These are phyloP conservation scores for Piaya cayana DNA, from an alignment of 2,113 vertebrate genomes.

Conservation along the genomic window DNA sequence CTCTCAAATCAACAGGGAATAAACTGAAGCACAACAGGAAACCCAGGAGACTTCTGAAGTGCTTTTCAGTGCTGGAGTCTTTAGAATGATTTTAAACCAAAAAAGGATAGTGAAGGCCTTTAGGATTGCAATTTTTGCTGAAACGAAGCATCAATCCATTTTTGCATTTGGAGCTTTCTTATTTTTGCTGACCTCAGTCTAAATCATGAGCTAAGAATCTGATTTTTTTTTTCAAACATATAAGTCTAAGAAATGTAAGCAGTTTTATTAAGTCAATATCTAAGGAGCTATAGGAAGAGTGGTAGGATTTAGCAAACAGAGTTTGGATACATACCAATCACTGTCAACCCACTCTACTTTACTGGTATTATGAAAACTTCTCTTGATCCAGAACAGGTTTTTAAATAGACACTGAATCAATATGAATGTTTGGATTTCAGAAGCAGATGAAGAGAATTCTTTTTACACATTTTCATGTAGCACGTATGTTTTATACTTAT, in stretches of 20 bases:
- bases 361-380: background rate
- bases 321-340: background rate
- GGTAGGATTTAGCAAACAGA: background rate
- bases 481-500: background rate
- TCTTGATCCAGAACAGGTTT: background rate
- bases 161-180: background rate
- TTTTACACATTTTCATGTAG: background rate
- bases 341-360: background rate
- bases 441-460: background rate
- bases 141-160: background rate
- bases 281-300: background rate
- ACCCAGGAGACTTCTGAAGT: background rate
- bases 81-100: background rate
- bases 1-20: background rate
- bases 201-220: background rate
- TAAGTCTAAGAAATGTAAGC: background rate
- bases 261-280: background rate
- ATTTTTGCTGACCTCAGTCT: background rate
- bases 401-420: background rate
- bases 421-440: background rate
- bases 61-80: background rate
- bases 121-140: background rate
- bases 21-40: background rate
- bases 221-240: background rate
- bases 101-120: background rate